phyloP scores from a whole-genome alignment of 2,888 invertebrate species.

The Eupithecia exiguata region DNA sequence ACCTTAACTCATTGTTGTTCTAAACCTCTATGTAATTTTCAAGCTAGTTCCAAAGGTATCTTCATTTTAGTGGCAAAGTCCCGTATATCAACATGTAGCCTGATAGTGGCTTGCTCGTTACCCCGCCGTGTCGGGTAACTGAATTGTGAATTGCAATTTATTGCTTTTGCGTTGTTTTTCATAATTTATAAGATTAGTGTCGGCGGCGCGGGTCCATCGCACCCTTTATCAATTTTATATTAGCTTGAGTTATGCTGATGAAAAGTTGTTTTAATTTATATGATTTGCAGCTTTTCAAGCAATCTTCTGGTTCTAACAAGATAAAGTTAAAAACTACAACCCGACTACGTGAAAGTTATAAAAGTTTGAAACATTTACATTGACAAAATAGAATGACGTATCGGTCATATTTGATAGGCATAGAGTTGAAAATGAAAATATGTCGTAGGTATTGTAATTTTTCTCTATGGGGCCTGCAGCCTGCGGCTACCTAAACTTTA shows the following conservation, averaged over 20 bases:
- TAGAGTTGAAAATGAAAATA: no score
- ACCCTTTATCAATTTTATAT: conserved; percentile 32
- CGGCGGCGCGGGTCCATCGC: conserved; percentile 29
- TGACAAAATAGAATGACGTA: no score
- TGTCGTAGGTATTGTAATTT: no score
- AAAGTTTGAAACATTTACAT: no score
- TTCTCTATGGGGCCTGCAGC: no score
- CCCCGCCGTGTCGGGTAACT: conserved; percentile 47
- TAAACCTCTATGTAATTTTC: not conserved
- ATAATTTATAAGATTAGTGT: conserved; percentile 73
- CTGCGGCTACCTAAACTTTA: no score
- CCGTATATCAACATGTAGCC: conserved; percentile 16
- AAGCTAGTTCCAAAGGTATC: not conserved
- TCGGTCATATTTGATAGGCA: no score
- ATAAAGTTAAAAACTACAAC: no score
- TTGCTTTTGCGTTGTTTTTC: conserved; percentile 72
- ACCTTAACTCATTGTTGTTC: no score
- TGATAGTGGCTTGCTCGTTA: conserved; percentile 42
- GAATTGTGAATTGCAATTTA: conserved; percentile 71
- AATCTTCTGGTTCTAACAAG: not conserved
- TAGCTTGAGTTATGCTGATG: conserved; percentile 36
- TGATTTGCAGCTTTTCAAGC: not conserved
- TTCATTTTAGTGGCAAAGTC: conserved; percentile 2
- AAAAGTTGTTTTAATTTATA: conserved; percentile 20
- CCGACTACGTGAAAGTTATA: no score